Percentiles rank a stretch among this genome's conserved stretches.
phyloP scores from a whole-genome alignment of 2,113 vertebrate species.

The Thalassoma bifasciatum region DNA sequence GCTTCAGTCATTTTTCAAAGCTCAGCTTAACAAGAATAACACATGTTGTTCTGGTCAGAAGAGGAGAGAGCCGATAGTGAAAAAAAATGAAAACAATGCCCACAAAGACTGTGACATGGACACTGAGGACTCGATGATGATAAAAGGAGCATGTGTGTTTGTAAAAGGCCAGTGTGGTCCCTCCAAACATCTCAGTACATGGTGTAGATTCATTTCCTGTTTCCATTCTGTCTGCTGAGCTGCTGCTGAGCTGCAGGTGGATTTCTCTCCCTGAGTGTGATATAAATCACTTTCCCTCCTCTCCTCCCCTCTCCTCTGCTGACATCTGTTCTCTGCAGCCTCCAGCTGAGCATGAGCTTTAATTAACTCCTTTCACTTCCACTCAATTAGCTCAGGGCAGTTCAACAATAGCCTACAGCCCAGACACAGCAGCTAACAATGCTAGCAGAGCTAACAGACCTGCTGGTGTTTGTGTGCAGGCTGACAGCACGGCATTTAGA shows the following conservation, averaged over 20 bases:
- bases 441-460: not conserved
- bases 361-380: slow-evolving; percentile 51
- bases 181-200: not conserved
- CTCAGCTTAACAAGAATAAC: too few species aligned
- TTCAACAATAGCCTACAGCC: slow-evolving; percentile 11
- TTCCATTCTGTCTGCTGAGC: not conserved
- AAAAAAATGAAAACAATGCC: too few species aligned
- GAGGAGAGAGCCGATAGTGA: too few species aligned
- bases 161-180: too few species aligned
- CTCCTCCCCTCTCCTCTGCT: slow-evolving; percentile 20
- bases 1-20: too few species aligned
- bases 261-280: not conserved
- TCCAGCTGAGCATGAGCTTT: slow-evolving; percentile 58
- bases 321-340: slow-evolving; percentile 50
- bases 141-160: too few species aligned
- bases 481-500: not conserved
- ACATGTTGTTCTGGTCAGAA: too few species aligned
- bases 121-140: too few species aligned
- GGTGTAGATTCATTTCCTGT: not conserved
- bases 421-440: not conserved
- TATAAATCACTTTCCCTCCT: slow-evolving; percentile 6
- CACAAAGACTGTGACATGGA: too few species aligned
- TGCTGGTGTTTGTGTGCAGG: not conserved
- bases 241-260: slow-evolving; percentile 7
- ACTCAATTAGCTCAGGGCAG: slow-evolving; percentile 32